Conservation (phyloP, 2,888 invertebrate genomes). For the Ypsolopha sequella region DNA sequence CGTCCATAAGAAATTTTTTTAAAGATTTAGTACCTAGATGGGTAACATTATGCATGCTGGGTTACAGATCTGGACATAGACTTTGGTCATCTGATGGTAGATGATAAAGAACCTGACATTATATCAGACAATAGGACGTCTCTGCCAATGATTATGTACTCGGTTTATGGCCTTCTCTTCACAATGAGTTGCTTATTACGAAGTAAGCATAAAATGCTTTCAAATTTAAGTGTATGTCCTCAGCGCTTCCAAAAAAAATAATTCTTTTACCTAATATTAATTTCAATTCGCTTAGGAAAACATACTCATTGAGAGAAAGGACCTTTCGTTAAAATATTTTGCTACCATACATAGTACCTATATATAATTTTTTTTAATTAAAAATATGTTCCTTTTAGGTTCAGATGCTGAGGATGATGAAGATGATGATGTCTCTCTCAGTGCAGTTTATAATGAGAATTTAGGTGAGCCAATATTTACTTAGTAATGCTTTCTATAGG, state of each 20-base stretch:
- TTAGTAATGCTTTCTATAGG: too few species aligned
- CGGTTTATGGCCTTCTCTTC: conserved; percentile 61
- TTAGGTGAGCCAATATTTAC: conserved; percentile 55
- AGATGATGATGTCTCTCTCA: conserved; percentile 75
- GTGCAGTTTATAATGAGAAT: conserved; percentile 77
- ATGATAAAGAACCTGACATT: conserved; percentile 31
- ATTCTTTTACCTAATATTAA: too few species aligned
- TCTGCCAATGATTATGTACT: conserved; percentile 58
- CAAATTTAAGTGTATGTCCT: too few species aligned
- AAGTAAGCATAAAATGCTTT: conserved; percentile 53
- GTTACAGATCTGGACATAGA: conserved; percentile 63
- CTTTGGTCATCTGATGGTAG: conserved; percentile 49
- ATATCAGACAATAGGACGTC: conserved; percentile 26
- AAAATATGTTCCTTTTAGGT: too few species aligned
- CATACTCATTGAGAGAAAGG: too few species aligned
- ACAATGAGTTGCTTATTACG: conserved; percentile 60
- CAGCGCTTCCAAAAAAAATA: background rate
- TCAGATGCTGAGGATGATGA: conserved; percentile 38
- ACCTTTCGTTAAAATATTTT: conserved; percentile 2
- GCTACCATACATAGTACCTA: conserved; percentile 8
- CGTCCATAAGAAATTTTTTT: too few species aligned
- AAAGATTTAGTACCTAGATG: too few species aligned
- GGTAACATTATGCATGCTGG: conserved; percentile 14
- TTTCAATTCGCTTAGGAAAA: too few species aligned
- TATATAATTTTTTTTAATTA: too few species aligned